A percentile compares a stretch with the other conserved stretches of the same genome.
phyloP scores from a whole-genome alignment of 2,888 invertebrate species.

The Melanophora roralis region DNA sequence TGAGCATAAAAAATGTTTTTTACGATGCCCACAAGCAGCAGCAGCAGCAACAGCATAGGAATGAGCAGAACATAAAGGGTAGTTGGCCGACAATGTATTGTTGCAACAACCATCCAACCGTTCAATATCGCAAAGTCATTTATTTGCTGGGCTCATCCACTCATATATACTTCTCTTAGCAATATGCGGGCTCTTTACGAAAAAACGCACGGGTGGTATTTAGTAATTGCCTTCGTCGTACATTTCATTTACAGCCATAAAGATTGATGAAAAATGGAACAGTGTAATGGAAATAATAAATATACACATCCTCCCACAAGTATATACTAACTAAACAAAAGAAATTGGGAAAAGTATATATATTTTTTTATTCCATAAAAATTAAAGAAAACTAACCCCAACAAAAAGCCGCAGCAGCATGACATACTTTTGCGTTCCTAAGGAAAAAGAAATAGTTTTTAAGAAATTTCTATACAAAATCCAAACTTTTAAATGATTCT shows the following conservation, averaged over 20 bases:
- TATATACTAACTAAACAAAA: no score
- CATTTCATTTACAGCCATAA: conserved; percentile 13
- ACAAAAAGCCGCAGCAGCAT: no score
- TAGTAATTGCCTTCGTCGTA: conserved; percentile 36
- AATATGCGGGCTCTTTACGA: not conserved
- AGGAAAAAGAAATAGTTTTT: no score
- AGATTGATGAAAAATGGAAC: conserved; percentile 28
- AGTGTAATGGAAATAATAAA: not conserved
- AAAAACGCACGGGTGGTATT: conserved; percentile 35
- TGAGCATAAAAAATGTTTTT: not conserved
- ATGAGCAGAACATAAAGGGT: conserved; percentile 32
- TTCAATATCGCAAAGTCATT: conserved; percentile 23
- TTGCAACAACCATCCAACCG: conserved; percentile 7
- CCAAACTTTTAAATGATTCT: no score
- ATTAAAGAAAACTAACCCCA: not conserved
- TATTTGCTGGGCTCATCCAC: conserved; percentile 8
- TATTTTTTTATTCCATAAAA: not conserved
- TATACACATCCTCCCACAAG: not conserved
- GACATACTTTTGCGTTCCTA: no score
- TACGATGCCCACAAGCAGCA: conserved; percentile 33
- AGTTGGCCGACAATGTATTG: conserved; percentile 18
- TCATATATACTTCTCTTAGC: not conserved
- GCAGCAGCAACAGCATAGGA: not conserved
- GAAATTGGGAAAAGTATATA: not conserved
- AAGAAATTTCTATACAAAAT: no score